These are phyloP conservation scores for Pheosia tremula DNA, from an alignment of 2,888 invertebrate genomes.

Conservation along the genomic window DNA sequence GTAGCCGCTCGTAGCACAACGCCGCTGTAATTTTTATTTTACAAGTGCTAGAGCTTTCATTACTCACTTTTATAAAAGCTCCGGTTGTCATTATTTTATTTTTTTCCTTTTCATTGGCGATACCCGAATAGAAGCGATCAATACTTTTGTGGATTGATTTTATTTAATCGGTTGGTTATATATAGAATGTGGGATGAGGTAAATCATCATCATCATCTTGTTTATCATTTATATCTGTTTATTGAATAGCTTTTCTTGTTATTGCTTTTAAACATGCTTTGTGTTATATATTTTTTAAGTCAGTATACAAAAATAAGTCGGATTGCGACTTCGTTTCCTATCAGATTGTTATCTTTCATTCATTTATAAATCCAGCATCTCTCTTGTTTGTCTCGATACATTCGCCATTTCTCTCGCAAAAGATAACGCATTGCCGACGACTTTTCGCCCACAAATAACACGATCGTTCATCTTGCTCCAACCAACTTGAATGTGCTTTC, in stretches of 20 bases:
- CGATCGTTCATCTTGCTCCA: constrained; percentile 15
- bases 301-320: too few species aligned
- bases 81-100: background rate
- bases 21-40: constrained; percentile 1
- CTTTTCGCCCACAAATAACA: constrained; percentile 18
- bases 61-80: background rate
- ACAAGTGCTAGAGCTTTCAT: background rate
- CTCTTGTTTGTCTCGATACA: constrained; percentile 13
- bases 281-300: too few species aligned
- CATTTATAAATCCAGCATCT: background rate
- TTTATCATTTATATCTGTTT: too few species aligned
- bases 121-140: too few species aligned
- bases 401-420: constrained; percentile 10
- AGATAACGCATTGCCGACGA: constrained; percentile 11
- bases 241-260: too few species aligned
- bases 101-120: background rate
- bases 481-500: constrained; percentile 12
- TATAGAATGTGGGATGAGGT: too few species aligned
- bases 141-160: too few species aligned
- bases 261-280: too few species aligned
- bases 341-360: too few species aligned
- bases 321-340: too few species aligned
- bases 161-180: too few species aligned
- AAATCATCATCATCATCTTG: too few species aligned
- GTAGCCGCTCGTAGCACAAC: constrained; percentile 29